Evolutionary conservation across 2,113 vertebrate genomes (phyloP).

Genomic region (Zapornia atra): DNA sequence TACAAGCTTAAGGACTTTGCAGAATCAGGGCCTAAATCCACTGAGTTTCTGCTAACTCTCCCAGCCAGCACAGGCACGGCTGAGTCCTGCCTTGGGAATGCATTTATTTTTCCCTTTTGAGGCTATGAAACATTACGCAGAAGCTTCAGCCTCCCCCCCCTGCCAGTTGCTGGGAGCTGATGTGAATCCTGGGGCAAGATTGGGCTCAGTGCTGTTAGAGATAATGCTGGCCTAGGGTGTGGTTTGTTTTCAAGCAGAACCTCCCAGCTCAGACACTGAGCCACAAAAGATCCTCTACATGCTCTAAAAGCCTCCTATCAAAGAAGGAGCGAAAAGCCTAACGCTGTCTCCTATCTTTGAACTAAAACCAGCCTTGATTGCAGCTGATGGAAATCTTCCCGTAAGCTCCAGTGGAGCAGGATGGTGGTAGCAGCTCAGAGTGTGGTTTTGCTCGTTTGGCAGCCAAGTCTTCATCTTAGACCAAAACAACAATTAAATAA

Average conservation of each 20-base stretch:
- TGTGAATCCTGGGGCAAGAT: not conserved
- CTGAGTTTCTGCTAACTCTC: not conserved
- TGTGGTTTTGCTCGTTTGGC: not conserved
- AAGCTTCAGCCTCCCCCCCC: not conserved
- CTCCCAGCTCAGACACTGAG: not conserved
- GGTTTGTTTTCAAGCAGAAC: constrained; percentile 1
- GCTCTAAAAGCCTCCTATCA: not conserved
- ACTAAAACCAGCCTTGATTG: not conserved
- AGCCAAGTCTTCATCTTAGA: not conserved
- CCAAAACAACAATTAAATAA: not conserved
- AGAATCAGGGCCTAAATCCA: constrained; percentile 52
- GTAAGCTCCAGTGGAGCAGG: not conserved
- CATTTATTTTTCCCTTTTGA: constrained; percentile 19
- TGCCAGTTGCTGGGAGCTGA: not conserved
- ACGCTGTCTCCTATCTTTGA: not conserved
- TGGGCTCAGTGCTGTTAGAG: not conserved
- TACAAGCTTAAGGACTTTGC: constrained; percentile 56
- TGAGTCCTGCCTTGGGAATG: constrained; percentile 31
- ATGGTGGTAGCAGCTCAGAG: not conserved
- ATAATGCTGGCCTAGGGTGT: not conserved
- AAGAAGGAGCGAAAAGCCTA: not conserved
- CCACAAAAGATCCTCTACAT: not conserved
- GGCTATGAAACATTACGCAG: not conserved
- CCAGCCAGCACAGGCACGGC: not conserved
- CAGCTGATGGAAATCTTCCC: not conserved